Percentiles rank a stretch among this genome's conserved stretches.
Evolutionary conservation across 2,888 invertebrate species (phyloP).

Genomic region (Odontothrips loti): DNA sequence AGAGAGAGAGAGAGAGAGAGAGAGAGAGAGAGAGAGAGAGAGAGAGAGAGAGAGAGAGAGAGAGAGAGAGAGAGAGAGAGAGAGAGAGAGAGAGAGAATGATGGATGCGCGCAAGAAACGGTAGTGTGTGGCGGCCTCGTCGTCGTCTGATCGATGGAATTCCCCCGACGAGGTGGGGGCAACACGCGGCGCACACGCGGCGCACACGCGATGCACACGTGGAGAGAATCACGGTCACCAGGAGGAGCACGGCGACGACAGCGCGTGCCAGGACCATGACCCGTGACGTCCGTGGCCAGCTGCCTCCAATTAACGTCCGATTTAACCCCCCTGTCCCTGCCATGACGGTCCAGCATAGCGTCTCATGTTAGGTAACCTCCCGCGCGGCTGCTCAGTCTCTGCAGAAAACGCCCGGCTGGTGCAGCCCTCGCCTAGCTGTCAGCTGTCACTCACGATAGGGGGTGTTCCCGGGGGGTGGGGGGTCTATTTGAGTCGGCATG

Average conservation of each 20-base stretch:
- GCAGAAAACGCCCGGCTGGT: no score
- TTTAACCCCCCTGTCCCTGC: no score
- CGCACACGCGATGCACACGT: background rate
- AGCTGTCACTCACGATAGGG: no score
- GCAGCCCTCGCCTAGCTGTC: no score
- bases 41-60: background rate
- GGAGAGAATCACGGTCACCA: background rate
- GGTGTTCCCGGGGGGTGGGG: no score
- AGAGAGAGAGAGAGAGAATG: background rate
- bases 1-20: background rate
- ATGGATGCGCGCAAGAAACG: slow-evolving; percentile 21
- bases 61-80: background rate
- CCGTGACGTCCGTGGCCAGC: background rate
- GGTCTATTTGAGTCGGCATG: no score
- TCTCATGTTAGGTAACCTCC: no score
- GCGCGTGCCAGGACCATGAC: background rate
- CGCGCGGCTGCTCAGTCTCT: no score
- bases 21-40: background rate
- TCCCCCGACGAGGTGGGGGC: background rate
- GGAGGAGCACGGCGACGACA: background rate
- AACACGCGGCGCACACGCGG: background rate
- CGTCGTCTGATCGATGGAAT: background rate
- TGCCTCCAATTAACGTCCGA: no score
- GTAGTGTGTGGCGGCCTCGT: slow-evolving; percentile 5
- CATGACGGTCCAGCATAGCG: no score